Conservation (phyloP, 1,140 invertebrate genomes). For the Ooceraea biroi region DNA sequence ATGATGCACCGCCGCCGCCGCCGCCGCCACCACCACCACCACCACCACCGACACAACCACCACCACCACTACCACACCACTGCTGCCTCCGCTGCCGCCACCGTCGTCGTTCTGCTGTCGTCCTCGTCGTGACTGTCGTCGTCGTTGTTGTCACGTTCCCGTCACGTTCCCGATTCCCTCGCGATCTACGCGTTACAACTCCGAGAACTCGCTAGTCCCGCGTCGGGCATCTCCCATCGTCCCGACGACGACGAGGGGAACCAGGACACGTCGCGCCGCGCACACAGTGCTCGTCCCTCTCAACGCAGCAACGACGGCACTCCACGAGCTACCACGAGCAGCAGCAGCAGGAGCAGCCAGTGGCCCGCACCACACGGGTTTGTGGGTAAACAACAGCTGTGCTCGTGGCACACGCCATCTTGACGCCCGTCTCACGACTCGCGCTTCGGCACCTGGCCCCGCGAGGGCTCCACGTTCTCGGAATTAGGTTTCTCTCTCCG, state of each 20-base stretch:
- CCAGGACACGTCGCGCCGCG: conserved; percentile 19
- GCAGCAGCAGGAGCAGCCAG: conserved; percentile 2
- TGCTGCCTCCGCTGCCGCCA: not conserved
- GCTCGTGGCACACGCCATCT: conserved; percentile 79
- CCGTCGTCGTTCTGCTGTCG: not conserved
- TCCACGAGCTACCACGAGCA: conserved; percentile 55
- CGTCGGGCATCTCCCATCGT: conserved; percentile 38
- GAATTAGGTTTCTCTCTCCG: not conserved
- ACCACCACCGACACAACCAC: not conserved
- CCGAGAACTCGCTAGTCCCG: conserved; percentile 3
- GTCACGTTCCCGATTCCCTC: conserved; percentile 10
- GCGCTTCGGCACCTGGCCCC: conserved; percentile 23
- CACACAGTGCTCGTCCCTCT: conserved; percentile 46
- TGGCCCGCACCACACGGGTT: conserved; percentile 70
- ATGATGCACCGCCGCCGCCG: conserved; percentile 42
- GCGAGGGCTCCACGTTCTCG: conserved; percentile 44
- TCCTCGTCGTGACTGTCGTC: conserved; percentile 12
- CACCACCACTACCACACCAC: conserved; percentile 8
- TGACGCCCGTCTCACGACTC: conserved; percentile 47
- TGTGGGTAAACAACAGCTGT: conserved; percentile 85
- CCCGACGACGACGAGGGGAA: conserved; percentile 35
- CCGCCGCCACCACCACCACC: conserved; percentile 17
- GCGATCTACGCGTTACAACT: not conserved
- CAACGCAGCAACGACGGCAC: not conserved
- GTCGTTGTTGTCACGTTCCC: conserved; percentile 46